These are phyloP conservation scores for Willisornis vidua DNA, from an alignment of 2,113 vertebrate genomes.

Conservation along the genomic window DNA sequence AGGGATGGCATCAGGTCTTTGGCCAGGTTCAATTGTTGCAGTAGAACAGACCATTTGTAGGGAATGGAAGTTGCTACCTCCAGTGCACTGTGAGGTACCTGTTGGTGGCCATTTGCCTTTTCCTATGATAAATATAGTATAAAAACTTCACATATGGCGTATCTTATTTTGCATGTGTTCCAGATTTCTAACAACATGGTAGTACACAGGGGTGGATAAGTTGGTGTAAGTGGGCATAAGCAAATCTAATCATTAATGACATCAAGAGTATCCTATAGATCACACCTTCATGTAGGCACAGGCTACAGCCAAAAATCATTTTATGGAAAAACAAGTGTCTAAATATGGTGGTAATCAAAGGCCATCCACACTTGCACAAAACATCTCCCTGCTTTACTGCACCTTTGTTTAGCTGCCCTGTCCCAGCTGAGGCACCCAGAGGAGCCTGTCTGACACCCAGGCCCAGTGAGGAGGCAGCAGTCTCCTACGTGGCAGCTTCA, in stretches of 20 bases:
- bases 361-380: not conserved
- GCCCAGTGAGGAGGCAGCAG: not conserved
- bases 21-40: not conserved
- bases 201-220: accelerated
- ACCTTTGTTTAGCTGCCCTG: not conserved
- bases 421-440: not conserved
- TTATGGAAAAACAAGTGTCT: not conserved
- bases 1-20: not conserved
- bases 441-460: not conserved
- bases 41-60: not conserved
- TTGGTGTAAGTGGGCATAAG: not conserved
- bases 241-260: not conserved
- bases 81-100: not conserved
- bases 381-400: not conserved
- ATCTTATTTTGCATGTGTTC: not conserved
- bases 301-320: not conserved
- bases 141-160: not conserved
- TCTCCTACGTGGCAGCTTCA: not conserved
- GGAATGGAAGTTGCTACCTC: not conserved
- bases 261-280: not conserved
- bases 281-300: not conserved
- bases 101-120: not conserved
- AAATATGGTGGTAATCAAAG: not conserved
- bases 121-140: not conserved
- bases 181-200: not conserved